These are phyloP conservation scores for Polylopha cassiicola DNA, from an alignment of 2,888 invertebrate species.

Conservation along the genomic window DNA sequence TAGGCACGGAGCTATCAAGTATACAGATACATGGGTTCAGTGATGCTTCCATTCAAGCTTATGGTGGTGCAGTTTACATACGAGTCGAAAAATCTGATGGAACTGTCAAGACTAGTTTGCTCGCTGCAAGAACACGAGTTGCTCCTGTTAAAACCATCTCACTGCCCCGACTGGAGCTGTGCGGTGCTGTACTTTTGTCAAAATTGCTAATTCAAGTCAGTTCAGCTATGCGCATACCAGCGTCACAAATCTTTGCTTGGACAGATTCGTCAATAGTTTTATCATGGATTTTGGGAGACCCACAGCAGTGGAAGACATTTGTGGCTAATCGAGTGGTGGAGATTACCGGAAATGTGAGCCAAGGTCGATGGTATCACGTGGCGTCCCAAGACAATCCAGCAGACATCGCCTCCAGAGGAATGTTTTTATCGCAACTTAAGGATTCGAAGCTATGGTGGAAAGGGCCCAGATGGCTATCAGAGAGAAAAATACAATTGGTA, in stretches of 20 bases:
- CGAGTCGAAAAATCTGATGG: background rate
- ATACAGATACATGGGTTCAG: constrained; percentile 20
- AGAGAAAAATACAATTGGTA: background rate
- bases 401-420: constrained; percentile 25
- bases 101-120: constrained; percentile 1
- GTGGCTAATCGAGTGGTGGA: constrained; percentile 24
- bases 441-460: constrained; percentile 1
- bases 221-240: constrained; percentile 10
- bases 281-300: constrained; percentile 24
- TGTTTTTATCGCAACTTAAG: constrained; percentile 1
- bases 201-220: constrained; percentile 8
- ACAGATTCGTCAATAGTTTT: constrained; percentile 27
- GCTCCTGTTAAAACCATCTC: constrained; percentile 13
- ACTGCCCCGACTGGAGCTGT: constrained; percentile 14
- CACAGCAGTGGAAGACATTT: constrained; percentile 26
- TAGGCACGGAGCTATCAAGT: constrained; percentile 4
- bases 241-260: constrained; percentile 14
- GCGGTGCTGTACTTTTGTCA: constrained; percentile 6
- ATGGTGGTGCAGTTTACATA: constrained; percentile 11
- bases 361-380: constrained; percentile 21
- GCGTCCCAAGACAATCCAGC: constrained; percentile 22
- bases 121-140: constrained; percentile 16
- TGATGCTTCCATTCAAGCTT: constrained; percentile 15
- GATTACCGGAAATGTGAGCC: constrained; percentile 16
- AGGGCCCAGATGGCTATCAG: background rate